Percentiles rank a stretch among this genome's conserved stretches.
These are phyloP conservation scores for Phthorimaea operculella DNA, from an alignment of 1,140 invertebrate species.

Conservation along the genomic window DNA sequence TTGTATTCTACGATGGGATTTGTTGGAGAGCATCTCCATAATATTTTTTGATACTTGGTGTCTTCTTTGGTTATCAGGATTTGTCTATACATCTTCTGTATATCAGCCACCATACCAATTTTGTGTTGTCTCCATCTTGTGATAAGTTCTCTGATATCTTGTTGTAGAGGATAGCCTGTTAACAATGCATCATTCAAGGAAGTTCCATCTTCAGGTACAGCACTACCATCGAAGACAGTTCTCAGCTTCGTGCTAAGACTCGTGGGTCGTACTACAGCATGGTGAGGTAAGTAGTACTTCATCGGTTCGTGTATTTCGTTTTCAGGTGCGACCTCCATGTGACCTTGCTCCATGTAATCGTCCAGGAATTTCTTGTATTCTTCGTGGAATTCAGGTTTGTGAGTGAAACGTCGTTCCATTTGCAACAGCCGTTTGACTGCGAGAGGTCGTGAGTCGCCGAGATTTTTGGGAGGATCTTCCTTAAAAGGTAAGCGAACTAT, in stretches of 20 bases:
- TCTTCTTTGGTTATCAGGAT: conserved; percentile 29
- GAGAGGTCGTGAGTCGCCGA: conserved; percentile 12
- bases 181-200: conserved; percentile 22
- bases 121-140: conserved; percentile 19
- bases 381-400: conserved; percentile 10
- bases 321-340: neutral
- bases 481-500: conserved; percentile 19
- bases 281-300: conserved; percentile 18
- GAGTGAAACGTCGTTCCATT: conserved; percentile 16
- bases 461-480: conserved; percentile 1
- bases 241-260: conserved; percentile 21
- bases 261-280: conserved; percentile 14
- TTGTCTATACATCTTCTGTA: conserved; percentile 62
- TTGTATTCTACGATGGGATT: conserved; percentile 16
- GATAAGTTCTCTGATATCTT: conserved; percentile 20
- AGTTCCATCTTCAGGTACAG: conserved; percentile 16
- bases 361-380: conserved; percentile 16
- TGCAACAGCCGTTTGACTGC: conserved; percentile 12
- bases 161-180: conserved; percentile 16
- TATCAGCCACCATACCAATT: conserved; percentile 33
- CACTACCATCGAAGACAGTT: conserved; percentile 22
- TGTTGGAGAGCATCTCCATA: conserved; percentile 32
- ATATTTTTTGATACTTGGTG: conserved; percentile 35
- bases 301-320: neutral
- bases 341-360: conserved; percentile 5